Evolutionary conservation across 2,888 invertebrate genomes (phyloP).

Genomic region (Graphium colonna): DNA sequence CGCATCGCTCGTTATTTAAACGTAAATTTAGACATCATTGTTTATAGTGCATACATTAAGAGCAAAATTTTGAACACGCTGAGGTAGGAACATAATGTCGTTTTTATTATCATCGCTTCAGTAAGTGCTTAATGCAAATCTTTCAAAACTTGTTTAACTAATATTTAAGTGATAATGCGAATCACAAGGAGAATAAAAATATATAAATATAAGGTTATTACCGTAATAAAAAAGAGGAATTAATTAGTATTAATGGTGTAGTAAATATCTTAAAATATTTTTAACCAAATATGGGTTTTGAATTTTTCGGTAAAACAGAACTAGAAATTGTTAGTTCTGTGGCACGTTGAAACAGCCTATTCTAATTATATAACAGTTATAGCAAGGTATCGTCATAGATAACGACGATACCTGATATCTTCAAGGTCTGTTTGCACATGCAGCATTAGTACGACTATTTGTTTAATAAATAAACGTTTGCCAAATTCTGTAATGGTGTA

Average conservation of each 20-base stretch:
- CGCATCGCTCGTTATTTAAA: too few relatives aligned
- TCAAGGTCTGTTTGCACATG: conserved; percentile 3
- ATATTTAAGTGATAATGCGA: background rate
- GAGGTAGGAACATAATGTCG: background rate
- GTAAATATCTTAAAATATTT: too few relatives aligned
- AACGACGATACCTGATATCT: background rate
- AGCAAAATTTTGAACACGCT: background rate
- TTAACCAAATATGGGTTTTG: background rate
- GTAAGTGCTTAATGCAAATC: background rate
- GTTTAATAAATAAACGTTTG: conserved; percentile 10
- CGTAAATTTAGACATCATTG: background rate
- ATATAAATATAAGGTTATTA: too few relatives aligned
- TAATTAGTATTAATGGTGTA: too few relatives aligned
- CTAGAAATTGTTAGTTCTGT: too few relatives aligned
- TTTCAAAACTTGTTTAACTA: background rate
- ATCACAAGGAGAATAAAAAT: background rate
- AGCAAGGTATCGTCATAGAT: background rate
- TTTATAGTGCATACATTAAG: background rate
- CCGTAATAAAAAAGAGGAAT: too few relatives aligned
- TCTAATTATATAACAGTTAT: background rate
- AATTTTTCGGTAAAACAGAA: background rate
- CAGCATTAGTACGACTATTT: conserved; percentile 1
- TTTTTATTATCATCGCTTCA: conserved; percentile 4
- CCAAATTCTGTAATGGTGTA: conserved; percentile 19
- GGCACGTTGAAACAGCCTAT: too few relatives aligned